A percentile compares a stretch with the other conserved stretches of the same genome.
Conservation (phyloP, 1,140 invertebrate genomes). For the Dinothrombium tinctorium region DNA sequence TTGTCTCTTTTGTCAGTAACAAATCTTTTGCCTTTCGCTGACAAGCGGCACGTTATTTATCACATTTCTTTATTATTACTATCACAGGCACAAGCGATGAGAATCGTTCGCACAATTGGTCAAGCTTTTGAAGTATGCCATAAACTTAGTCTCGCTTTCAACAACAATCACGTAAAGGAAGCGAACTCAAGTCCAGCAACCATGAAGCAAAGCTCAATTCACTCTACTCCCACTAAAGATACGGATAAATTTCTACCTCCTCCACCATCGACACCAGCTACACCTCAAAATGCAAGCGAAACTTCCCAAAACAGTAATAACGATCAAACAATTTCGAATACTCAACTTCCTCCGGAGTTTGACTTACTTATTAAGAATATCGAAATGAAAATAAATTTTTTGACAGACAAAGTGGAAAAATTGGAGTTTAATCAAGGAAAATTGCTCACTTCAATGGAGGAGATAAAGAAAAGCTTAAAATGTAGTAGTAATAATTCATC, state of each 20-base stretch:
- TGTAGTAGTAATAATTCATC: not conserved
- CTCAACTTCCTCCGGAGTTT: not conserved
- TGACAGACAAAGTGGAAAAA: not conserved
- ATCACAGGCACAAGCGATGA: constrained; percentile 80
- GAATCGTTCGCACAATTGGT: constrained; percentile 85
- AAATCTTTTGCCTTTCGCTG: not conserved
- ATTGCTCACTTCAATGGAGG: not conserved
- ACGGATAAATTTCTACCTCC: no score
- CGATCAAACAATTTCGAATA: not conserved
- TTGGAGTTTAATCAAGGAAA: not conserved
- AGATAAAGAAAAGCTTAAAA: not conserved
- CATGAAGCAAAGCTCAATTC: not conserved
- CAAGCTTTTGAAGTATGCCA: constrained; percentile 98
- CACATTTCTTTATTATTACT: not conserved
- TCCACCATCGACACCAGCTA: not conserved
- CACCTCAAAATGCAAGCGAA: not conserved
- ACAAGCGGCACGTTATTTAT: no score
- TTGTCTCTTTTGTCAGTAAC: not conserved
- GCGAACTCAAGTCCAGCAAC: not conserved
- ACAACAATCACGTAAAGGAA: not conserved
- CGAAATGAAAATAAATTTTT: not conserved
- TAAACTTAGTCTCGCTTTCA: constrained; percentile 32
- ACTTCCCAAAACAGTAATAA: not conserved
- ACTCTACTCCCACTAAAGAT: not conserved
- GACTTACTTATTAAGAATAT: not conserved